These are phyloP conservation scores for Bovichtus diacanthus DNA, from an alignment of 2,797 vertebrate genomes.

Conservation along the genomic window DNA sequence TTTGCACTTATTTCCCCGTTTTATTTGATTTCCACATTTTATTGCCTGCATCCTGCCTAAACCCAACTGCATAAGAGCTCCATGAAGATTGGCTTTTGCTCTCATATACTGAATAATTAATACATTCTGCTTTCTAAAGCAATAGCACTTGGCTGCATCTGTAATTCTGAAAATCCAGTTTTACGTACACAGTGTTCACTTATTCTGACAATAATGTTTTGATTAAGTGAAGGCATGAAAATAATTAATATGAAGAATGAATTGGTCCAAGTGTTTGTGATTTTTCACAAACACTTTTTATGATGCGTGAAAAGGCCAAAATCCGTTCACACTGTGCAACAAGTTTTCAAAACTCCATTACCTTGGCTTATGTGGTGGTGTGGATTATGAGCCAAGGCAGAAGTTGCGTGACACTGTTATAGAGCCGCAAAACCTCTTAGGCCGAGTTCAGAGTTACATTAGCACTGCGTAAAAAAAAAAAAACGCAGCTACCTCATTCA, in stretches of 20 bases:
- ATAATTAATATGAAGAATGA: background rate
- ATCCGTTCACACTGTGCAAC: too few species aligned
- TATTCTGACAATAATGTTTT: background rate
- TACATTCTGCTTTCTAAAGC: constrained; percentile 30
- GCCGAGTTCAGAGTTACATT: background rate
- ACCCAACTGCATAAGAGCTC: constrained; percentile 6
- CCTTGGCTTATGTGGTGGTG: too few species aligned
- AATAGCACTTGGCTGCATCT: constrained; percentile 10
- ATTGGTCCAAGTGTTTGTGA: background rate
- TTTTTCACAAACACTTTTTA: background rate
- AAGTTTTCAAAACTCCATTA: too few species aligned
- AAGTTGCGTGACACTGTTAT: background rate
- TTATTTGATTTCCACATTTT: constrained; percentile 45
- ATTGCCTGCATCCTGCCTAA: constrained; percentile 39
- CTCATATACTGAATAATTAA: constrained; percentile 28
- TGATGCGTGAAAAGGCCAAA: background rate
- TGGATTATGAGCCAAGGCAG: constrained; percentile 12
- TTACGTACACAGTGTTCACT: background rate
- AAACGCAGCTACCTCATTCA: too few species aligned
- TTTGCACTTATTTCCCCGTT: constrained; percentile 50
- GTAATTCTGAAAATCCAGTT: constrained; percentile 21
- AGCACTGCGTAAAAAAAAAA: background rate
- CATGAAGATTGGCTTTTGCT: constrained; percentile 25
- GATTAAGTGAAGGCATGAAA: background rate
- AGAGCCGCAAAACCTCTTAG: background rate